A percentile compares a stretch with the other conserved stretches of the same genome.
These are phyloP conservation scores for Microcebus murinus DNA, from an alignment of 2,113 vertebrate species.

Conservation along the genomic window DNA sequence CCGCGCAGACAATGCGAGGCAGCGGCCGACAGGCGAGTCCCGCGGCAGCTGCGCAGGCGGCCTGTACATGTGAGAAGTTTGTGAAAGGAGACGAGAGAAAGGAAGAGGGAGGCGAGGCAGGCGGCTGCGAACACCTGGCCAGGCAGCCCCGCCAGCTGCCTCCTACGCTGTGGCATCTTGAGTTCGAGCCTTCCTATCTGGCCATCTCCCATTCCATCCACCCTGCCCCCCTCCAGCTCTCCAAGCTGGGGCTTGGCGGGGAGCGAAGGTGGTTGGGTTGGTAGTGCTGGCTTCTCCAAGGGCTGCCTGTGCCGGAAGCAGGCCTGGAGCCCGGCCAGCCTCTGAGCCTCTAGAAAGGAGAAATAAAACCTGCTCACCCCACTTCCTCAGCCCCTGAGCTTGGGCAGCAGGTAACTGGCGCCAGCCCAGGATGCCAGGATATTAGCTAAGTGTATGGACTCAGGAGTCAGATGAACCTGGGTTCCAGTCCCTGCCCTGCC, in stretches of 20 bases:
- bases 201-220: constrained; percentile 40
- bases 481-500: neutral
- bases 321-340: constrained; percentile 28
- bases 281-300: neutral
- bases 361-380: neutral
- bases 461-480: neutral
- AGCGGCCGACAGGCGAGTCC: constrained; percentile 66
- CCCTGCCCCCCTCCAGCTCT: neutral
- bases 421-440: neutral
- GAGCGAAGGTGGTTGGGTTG: neutral
- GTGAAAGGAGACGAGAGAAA: constrained; percentile 71
- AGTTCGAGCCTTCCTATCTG: constrained; percentile 8
- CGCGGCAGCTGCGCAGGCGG: constrained; percentile 77
- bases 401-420: neutral
- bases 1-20: constrained; percentile 54
- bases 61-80: constrained; percentile 76
- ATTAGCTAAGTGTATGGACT: neutral
- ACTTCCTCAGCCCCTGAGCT: neutral
- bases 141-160: constrained; percentile 74
- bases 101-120: constrained; percentile 10
- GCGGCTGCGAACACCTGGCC: constrained; percentile 68
- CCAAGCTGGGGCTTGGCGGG: neutral
- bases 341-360: neutral
- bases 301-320: neutral
- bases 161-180: constrained; percentile 68